Percentiles rank a stretch among this genome's conserved stretches.
These are phyloP conservation scores for Andrena fulva DNA, from an alignment of 2,888 invertebrate genomes.

Conservation along the genomic window DNA sequence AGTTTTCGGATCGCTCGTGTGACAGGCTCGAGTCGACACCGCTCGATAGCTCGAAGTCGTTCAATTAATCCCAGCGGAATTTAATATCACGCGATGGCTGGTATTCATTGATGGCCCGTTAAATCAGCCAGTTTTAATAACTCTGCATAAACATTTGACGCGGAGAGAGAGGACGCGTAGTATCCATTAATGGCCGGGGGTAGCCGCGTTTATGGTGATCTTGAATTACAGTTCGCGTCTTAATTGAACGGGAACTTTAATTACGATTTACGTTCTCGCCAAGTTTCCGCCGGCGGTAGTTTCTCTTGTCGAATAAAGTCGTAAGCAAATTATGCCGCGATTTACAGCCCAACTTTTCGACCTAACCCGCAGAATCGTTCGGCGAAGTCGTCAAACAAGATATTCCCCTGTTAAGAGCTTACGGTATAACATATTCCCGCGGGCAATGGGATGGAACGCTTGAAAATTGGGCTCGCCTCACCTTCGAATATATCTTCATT, in stretches of 20 bases:
- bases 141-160: conserved; percentile 47
- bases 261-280: conserved; percentile 54
- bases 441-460: not conserved
- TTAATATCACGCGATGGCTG: conserved; percentile 39
- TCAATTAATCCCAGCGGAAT: conserved; percentile 45
- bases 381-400: conserved; percentile 1
- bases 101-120: conserved; percentile 38
- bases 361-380: conserved; percentile 1
- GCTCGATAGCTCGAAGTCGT: conserved; percentile 11
- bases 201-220: conserved; percentile 56
- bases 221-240: conserved; percentile 58
- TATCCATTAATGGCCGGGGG: conserved; percentile 43
- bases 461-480: not conserved
- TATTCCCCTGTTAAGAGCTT: not conserved
- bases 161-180: conserved; percentile 5
- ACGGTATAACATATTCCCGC: not conserved
- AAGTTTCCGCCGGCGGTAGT: conserved; percentile 44
- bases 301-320: conserved; percentile 51
- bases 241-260: conserved; percentile 60
- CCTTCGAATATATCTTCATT: too few species aligned
- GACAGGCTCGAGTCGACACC: too few species aligned
- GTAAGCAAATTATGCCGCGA: conserved; percentile 56
- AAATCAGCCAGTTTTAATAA: conserved; percentile 49
- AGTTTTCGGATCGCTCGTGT: not conserved
- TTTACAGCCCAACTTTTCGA: conserved; percentile 42